Base-by-base conservation (phyloP, 2,888 invertebrate genomes). In the Parnassius mnemosyne region DNA sequence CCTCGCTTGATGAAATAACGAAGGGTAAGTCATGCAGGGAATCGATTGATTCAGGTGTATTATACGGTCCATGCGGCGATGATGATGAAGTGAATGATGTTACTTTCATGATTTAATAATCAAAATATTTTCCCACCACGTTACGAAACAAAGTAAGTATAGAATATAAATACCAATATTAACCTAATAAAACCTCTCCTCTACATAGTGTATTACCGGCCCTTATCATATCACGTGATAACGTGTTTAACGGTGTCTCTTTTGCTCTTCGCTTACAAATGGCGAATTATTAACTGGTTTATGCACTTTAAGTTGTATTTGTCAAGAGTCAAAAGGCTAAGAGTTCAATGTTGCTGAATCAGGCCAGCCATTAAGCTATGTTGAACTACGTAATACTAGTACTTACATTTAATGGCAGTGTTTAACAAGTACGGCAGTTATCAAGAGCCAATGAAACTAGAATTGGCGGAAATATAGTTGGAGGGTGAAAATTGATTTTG, bases 121-220 rank as follows among this genome's bases (percentile, higher is more conserved):
- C 34, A 34, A 7, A 11, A 46, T 49, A 49, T 13, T 13, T 13
- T 13, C 49, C n/a, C 13, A 49, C 49, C 13, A 13, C 13, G 49
- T 49, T 13, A 51, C 25, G 47, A 1, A 34, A n/a, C 9, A 47
- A 34, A 34, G 12, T 16, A 13, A 44, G 11, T 11, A 7, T 11
- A 9, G 57, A 54, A 58, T 53, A 44, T 34, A 58, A 58, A 62
- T 62, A 50, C 9, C 10, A 34, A 44, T 16, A 58, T 62, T 57
- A 25, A 57, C 34, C 49, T n/a, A 52, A 50, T 7, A 47, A 42
- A 49, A 46, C 47, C 47, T 41, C 43, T 46, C 46, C 12, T 46
- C 16, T 46, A n/a, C 12, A 13, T 16, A 55, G 20, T 13, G 12
- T 9, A 16, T 10, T 54, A 54, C 44, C 57, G 50, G 16, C 53